Evolutionary conservation across 1,140 invertebrate genomes (phyloP).

Genomic region (Streblospio benedicti): DNA sequence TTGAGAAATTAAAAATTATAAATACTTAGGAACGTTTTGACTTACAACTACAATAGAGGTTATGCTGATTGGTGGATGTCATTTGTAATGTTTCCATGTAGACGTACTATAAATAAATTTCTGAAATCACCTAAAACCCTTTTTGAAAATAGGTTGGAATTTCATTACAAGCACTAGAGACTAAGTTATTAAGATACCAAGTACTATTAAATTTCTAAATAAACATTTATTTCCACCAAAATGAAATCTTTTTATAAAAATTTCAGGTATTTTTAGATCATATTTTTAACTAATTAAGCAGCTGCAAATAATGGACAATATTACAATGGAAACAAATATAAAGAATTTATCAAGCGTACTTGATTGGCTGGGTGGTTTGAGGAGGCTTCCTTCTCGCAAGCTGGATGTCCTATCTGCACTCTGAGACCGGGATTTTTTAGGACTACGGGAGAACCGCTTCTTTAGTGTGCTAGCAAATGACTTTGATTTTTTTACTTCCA

Average conservation of each 20-base stretch:
- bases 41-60: background rate
- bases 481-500: constrained; percentile 11
- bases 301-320: background rate
- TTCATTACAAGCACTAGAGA: no score
- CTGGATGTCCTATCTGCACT: constrained; percentile 13
- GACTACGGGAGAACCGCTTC: constrained; percentile 11
- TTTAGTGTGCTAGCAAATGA: constrained; percentile 16
- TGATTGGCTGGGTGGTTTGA: background rate
- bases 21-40: background rate
- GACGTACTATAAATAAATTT: no score
- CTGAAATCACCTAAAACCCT: no score
- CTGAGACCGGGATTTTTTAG: constrained; percentile 16
- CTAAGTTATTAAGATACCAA: background rate
- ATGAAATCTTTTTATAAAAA: background rate
- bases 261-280: background rate
- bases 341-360: background rate
- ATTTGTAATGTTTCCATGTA: no score
- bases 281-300: background rate
- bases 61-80: background rate
- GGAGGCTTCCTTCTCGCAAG: constrained; percentile 6
- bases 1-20: background rate
- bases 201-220: background rate
- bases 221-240: background rate
- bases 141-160: no score
- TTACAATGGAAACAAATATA: background rate